These are phyloP conservation scores for Drosophila atroscutellata DNA, from an alignment of 2,888 invertebrate genomes.

Conservation along the genomic window DNA sequence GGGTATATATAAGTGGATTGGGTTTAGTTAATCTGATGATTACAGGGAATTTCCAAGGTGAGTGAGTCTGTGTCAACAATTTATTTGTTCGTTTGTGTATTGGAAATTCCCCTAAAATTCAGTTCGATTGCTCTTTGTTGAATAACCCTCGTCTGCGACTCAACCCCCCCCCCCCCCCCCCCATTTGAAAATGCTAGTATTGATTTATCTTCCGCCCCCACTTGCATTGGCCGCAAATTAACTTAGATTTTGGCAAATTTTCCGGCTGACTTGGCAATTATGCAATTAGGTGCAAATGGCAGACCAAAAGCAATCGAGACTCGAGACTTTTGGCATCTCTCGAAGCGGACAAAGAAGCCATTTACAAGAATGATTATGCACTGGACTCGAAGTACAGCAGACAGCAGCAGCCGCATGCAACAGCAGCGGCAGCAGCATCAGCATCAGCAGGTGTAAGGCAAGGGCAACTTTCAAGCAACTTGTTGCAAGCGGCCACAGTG, in stretches of 20 bases:
- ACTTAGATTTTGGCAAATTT: constrained; percentile 70
- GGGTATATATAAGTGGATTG: background rate
- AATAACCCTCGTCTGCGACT: background rate
- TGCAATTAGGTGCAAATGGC: constrained; percentile 69
- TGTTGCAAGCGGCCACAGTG: constrained; percentile 63
- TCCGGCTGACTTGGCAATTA: constrained; percentile 75
- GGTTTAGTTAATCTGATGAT: background rate
- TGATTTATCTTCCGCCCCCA: constrained; percentile 40
- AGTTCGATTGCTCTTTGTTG: constrained; percentile 12
- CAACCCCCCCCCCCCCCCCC: too few species aligned
- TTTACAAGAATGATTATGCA: constrained; percentile 10
- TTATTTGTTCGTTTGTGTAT: constrained; percentile 6
- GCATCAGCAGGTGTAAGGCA: constrained; percentile 10
- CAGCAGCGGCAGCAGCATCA: background rate
- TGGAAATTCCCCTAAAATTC: background rate
- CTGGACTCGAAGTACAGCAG: background rate
- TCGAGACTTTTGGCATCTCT: constrained; percentile 9
- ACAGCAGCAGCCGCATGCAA: background rate
- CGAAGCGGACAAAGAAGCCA: constrained; percentile 9
- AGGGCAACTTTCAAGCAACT: constrained; percentile 53
- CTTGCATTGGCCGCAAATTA: constrained; percentile 59
- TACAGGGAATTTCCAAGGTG: background rate
- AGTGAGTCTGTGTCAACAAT: background rate
- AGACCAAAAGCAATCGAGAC: constrained; percentile 19
- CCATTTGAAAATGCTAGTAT: constrained; percentile 22